Percentiles rank a stretch among this genome's conserved stretches.
Evolutionary conservation across 2,888 invertebrate genomes (phyloP).

Genomic region (Cataglyphis altisquamis): DNA sequence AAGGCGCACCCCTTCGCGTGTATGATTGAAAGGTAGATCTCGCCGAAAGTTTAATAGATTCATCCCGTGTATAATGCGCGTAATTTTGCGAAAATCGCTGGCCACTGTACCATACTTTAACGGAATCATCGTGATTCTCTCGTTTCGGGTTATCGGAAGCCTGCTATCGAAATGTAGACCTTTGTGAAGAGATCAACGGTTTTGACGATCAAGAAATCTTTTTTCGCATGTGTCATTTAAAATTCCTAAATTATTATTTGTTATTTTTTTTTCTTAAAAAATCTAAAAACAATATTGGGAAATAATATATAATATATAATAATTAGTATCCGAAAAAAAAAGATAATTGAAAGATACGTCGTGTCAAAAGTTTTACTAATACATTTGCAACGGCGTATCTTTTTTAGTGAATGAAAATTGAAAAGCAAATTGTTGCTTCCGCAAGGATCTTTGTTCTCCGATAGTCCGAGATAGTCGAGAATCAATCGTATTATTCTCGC

Average conservation of each 20-base stretch:
- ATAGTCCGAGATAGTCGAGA: background rate
- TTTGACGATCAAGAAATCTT: background rate
- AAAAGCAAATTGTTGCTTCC: no score
- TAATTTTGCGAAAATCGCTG: conserved; percentile 25
- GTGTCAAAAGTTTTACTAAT: no score
- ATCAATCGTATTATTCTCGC: conserved; percentile 52
- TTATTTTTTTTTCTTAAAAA: background rate
- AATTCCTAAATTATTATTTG: background rate
- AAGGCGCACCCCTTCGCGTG: conserved; percentile 25
- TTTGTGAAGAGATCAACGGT: background rate
- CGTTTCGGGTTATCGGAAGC: background rate
- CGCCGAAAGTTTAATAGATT: conserved; percentile 46
- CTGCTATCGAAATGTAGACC: no score
- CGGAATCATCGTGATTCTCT: background rate
- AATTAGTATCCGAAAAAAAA: background rate
- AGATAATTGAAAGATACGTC: background rate
- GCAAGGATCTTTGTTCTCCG: background rate
- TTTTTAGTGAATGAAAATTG: background rate
- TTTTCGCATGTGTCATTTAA: background rate
- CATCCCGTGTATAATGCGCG: conserved; percentile 46
- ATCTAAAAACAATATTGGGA: background rate
- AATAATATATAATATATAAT: background rate
- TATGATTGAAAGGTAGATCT: conserved; percentile 28
- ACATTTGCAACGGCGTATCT: no score
- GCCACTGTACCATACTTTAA: background rate